These are phyloP conservation scores for Pempheris klunzingeri DNA, from an alignment of 2,797 vertebrate species.

Conservation along the genomic window DNA sequence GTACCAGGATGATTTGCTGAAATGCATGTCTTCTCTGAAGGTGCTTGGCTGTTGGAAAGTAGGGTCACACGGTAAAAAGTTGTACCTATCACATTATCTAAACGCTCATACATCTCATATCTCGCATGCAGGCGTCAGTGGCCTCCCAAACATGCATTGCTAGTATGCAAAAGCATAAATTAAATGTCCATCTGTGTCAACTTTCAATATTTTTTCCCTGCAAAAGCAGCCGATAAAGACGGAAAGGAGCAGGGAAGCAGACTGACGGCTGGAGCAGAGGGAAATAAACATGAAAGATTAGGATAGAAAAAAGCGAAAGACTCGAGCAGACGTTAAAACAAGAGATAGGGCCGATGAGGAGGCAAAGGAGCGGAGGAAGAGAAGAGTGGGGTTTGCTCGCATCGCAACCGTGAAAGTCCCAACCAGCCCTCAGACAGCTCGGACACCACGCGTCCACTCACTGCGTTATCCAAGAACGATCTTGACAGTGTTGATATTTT, in stretches of 20 bases:
- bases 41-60: constrained; percentile 5
- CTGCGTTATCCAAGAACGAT: constrained; percentile 22
- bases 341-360: neutral
- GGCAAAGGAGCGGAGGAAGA: neutral
- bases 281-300: neutral
- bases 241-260: neutral
- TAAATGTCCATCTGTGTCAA: neutral
- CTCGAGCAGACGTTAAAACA: neutral
- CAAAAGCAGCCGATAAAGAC: neutral
- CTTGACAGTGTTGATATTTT: constrained; percentile 51
- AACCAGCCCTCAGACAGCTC: neutral
- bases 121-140: constrained; percentile 21
- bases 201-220: neutral
- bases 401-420: neutral
- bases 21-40: constrained; percentile 27
- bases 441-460: neutral
- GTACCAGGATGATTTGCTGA: constrained; percentile 8
- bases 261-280: neutral
- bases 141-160: neutral
- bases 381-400: neutral
- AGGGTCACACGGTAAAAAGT: constrained; percentile 11
- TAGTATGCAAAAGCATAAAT: neutral
- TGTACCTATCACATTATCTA: constrained; percentile 37
- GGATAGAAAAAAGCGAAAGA: neutral
- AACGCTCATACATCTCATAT: constrained; percentile 12